Base-by-base conservation (phyloP, 2,888 invertebrate genomes). In the Lissonota sp. region DNA sequence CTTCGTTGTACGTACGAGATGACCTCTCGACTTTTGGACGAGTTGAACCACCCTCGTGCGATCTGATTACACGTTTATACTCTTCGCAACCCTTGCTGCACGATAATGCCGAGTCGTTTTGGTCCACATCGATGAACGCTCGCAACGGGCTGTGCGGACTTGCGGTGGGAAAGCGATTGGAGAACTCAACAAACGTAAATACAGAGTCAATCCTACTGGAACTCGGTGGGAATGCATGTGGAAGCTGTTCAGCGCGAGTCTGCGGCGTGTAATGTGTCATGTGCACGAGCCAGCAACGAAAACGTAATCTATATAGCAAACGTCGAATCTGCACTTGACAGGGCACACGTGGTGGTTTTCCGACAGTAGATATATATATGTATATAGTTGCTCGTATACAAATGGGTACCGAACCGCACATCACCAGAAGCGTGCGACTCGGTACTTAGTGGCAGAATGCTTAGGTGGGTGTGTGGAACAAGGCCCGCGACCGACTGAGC, bases 331-430 rank as follows among this genome's bases (percentile, higher is more conserved):
- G 89, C 84, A 82, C 82, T 84, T 88, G 89, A 88, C 89, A 88
- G 84, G 80, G 73, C 84, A 83, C 89, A 87, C 87, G 88, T 87
- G 89, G 86, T 81, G 81, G 84, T 84, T 87, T 87, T 89, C 89
- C 87, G 87, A 84, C 84, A 86, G 26, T 26, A 26, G 26, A 26
- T 26, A 26, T 26, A 26, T 26, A 26, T 26, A 3, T 26, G 26
- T 26, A 26, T 26, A 26, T 26, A 26, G 26, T 26, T 26, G 26
- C 26, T 26, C 37, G 44, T 44, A 16, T 40, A 26, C 57, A 37
- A 46, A 58, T 12, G 73, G 44, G 44, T 44, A 57, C 70, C 26
- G 16, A 74, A 74, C 64, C 63, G 62, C 66, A 72, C 80, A 75
- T 73, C 55, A 67, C 62, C 37, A 62, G 53, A 62, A 46, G 74